Evolutionary conservation across 2,888 invertebrate genomes (phyloP), one percentile per base, ranked within the genome.

Genomic region (Caenorhabditis afra): DNA sequence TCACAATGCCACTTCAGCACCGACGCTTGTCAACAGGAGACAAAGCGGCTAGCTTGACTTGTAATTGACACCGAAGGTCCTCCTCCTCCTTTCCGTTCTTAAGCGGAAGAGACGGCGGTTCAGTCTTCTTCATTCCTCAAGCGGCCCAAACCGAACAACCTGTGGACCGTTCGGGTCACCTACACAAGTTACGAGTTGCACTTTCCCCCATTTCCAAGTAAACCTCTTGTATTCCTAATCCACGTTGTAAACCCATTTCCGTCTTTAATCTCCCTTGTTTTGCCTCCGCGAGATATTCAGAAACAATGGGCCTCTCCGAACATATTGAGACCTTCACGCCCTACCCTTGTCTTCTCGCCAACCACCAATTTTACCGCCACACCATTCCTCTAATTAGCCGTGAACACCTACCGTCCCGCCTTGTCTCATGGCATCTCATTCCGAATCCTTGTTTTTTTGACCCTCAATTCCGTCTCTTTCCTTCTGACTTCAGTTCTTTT

Each of bases 261-360:
- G 14, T 65, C 58, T 64, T 39, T 58, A 58, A 64, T 58, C 73
- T 49, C 49, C 22, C 52, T 61, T 61, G n/a, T 64, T 73, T 73
- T 73, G 73, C 64, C 50, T 57, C 64, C 29, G 29, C 3, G 64
- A 73, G 73, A 64, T 57, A 22, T 49, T 29, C 29, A 23, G 45
- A 47, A 50, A 64, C 73, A 73, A 73, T 57, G 49, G 35, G 45
- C 55, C n/a, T n/a, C n/a, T n/a, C 37, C 35, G 39, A 18, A 57
- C 64, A 58, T 71, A 71, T 73, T 73, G 64, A 73, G 73, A 73
- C 73, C 73, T 73, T 73, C 62, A 62, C 64, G 62, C 58, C 61
- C 59, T 52, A 49, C 37, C 29, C 35, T 35, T 62, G 35, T 47
- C 47, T 49, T 68, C 41, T 41, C 37, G 41, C n/a, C 39, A n/a